These are phyloP conservation scores for Chloroceryle aenea DNA, from an alignment of 2,113 vertebrate genomes.

Conservation along the genomic window DNA sequence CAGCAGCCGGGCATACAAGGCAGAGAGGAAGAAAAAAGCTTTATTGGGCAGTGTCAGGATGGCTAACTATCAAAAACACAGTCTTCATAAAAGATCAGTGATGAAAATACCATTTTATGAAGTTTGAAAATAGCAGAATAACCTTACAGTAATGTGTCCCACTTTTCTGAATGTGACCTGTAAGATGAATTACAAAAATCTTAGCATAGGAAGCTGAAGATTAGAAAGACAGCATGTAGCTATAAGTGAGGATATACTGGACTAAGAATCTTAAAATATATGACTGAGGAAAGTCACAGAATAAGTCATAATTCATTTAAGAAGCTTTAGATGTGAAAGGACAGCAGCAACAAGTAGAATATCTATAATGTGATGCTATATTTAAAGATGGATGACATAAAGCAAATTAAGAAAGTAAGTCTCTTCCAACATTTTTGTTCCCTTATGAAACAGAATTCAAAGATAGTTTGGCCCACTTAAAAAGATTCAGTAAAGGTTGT, in stretches of 20 bases:
- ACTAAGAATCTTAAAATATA: not conserved
- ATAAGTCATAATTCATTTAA: slow-evolving; percentile 1
- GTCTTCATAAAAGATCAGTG: not conserved
- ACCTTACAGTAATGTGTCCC: slow-evolving; percentile 24
- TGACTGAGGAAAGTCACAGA: not conserved
- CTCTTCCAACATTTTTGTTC: not conserved
- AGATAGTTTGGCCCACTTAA: not conserved
- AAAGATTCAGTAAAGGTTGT: not conserved
- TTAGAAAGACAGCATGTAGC: not conserved
- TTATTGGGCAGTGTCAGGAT: not conserved
- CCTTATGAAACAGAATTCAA: not conserved
- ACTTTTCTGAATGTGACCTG: slow-evolving; percentile 44
- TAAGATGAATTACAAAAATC: slow-evolving; percentile 10
- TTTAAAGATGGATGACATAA: not conserved
- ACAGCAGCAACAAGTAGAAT: slow-evolving; percentile 1
- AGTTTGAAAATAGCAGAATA: slow-evolving; percentile 26
- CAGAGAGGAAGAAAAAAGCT: not conserved
- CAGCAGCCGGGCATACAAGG: not conserved
- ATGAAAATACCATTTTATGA: slow-evolving; percentile 28
- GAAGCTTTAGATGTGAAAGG: not conserved
- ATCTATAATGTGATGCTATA: not conserved
- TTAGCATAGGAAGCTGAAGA: not conserved
- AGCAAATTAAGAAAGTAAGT: not conserved
- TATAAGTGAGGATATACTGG: not conserved
- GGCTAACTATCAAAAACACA: not conserved